Evolutionary conservation across 2,888 invertebrate species (phyloP).

Genomic region (Thymelicus sylvestris): DNA sequence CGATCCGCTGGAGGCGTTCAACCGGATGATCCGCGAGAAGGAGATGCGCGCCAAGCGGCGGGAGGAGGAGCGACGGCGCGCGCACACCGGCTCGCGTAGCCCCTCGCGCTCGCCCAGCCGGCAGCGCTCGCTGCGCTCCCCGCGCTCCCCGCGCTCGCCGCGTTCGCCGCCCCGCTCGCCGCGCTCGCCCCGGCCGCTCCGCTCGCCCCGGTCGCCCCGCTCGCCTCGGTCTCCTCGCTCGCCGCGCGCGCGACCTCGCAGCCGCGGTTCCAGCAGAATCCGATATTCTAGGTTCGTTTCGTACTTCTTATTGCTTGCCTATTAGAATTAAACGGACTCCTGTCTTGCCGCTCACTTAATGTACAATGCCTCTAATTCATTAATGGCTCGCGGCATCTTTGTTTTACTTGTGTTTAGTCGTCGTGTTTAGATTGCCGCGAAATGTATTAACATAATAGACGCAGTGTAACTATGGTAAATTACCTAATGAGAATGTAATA

Average conservation of each 20-base stretch:
- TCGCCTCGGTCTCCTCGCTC: slow-evolving; percentile 51
- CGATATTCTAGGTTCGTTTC: slow-evolving; percentile 76
- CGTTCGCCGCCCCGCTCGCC: slow-evolving; percentile 56
- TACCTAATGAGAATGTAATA: no score
- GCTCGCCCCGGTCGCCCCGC: slow-evolving; percentile 54
- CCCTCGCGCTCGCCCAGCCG: slow-evolving; percentile 67
- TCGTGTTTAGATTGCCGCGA: no score
- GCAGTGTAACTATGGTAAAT: no score
- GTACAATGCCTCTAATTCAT: background rate
- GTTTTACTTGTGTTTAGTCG: no score
- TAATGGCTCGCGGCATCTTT: background rate
- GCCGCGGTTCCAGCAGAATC: slow-evolving; percentile 66
- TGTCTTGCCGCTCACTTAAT: no score
- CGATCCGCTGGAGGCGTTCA: slow-evolving; percentile 94
- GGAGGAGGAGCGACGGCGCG: slow-evolving; percentile 85
- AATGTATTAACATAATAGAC: no score
- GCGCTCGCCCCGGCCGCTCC: slow-evolving; percentile 47
- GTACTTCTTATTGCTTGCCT: slow-evolving; percentile 18
- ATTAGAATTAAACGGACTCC: background rate
- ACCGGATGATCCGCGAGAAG: slow-evolving; percentile 93
- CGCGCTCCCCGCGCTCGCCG: slow-evolving; percentile 55
- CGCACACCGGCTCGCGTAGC: slow-evolving; percentile 56
- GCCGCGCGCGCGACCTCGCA: slow-evolving; percentile 66
- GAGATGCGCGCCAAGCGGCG: slow-evolving; percentile 88
- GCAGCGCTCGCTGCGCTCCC: slow-evolving; percentile 74